A percentile compares a stretch with the other conserved stretches of the same genome.
These are phyloP conservation scores for Zygaena filipendulae DNA, from an alignment of 2,888 invertebrate genomes.

Conservation along the genomic window DNA sequence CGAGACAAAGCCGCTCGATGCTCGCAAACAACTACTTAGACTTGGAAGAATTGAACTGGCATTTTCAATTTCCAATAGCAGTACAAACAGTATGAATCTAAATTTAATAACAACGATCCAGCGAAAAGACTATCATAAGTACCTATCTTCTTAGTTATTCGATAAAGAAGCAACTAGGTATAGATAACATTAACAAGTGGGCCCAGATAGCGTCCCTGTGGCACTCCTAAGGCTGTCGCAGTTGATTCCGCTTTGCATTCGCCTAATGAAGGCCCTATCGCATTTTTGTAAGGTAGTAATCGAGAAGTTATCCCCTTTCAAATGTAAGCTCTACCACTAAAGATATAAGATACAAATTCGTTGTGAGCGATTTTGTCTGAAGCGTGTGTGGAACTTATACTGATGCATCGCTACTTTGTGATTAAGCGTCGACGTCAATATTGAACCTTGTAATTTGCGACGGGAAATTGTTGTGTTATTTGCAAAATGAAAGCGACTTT, in stretches of 20 bases:
- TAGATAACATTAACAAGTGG: conserved; percentile 14
- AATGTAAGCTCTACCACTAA: too few species aligned
- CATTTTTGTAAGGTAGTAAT: too few species aligned
- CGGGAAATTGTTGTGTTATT: too few species aligned
- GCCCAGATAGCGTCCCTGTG: conserved; percentile 20
- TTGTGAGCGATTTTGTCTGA: too few species aligned
- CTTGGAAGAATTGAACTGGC: conserved; percentile 31
- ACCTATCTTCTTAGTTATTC: conserved; percentile 21
- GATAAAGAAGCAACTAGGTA: conserved; percentile 6
- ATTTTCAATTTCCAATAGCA: conserved; percentile 37
- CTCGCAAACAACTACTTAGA: conserved; percentile 37
- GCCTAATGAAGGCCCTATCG: conserved; percentile 35
- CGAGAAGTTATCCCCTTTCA: too few species aligned
- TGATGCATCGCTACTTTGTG: too few species aligned
- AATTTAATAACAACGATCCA: too few species aligned
- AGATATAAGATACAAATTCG: too few species aligned
- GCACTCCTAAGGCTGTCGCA: conserved; percentile 21
- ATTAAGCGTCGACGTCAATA: too few species aligned
- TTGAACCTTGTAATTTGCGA: too few species aligned
- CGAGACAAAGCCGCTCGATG: conserved; percentile 30
- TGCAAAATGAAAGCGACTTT: too few species aligned
- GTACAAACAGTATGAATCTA: conserved; percentile 19
- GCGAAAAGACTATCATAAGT: conserved; percentile 24
- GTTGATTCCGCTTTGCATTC: conserved; percentile 25
- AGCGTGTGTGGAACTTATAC: too few species aligned